Conservation (phyloP, 2,113 vertebrate species). For the Cephalopterus ornatus region DNA sequence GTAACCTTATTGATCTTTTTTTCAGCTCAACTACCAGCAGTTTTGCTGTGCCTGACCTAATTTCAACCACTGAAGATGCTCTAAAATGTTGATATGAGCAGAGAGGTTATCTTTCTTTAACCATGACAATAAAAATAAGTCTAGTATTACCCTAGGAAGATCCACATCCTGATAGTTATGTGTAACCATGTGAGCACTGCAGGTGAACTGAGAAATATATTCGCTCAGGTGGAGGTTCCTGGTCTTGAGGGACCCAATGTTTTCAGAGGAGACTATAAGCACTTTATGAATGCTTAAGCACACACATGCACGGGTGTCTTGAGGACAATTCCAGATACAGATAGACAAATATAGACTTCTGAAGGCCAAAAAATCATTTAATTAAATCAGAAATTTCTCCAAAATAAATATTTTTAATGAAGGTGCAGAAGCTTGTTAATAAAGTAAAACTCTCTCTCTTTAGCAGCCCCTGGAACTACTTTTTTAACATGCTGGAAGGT, state of each 20-base stretch:
- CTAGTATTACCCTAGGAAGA: background rate
- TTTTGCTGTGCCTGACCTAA: conserved; percentile 43
- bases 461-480: background rate
- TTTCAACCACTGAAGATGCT: conserved; percentile 13
- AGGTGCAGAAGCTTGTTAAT: background rate
- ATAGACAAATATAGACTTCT: background rate
- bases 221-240: background rate
- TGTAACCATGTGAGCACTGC: background rate
- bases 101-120: conserved; percentile 34
- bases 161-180: background rate
- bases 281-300: background rate
- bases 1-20: conserved; percentile 51
- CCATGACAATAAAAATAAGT: background rate
- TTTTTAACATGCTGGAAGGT: background rate
- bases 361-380: background rate
- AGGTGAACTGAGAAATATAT: background rate
- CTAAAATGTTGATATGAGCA: conserved; percentile 8
- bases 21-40: conserved; percentile 27
- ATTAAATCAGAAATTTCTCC: background rate
- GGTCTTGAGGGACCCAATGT: background rate
- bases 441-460: background rate
- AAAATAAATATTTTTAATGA: background rate
- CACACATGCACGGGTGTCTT: background rate
- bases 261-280: background rate
- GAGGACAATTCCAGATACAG: background rate